Evolutionary conservation across 2,797 vertebrate species (phyloP).

Genomic region (Rhinichthys osculus): DNA sequence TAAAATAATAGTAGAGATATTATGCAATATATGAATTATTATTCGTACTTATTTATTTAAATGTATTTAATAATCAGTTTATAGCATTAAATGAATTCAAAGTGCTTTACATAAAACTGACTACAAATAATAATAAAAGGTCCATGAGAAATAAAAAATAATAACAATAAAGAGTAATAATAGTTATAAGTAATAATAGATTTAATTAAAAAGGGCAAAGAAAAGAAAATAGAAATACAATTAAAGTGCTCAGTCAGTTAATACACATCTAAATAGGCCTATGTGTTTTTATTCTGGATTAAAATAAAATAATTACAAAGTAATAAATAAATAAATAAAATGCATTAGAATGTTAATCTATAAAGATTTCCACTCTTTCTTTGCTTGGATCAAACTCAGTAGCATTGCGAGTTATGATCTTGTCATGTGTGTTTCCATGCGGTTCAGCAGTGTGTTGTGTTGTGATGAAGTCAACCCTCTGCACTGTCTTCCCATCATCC

Average conservation of each 20-base stretch:
- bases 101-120: not conserved
- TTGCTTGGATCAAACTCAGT: not conserved
- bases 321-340: not conserved
- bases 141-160: not conserved
- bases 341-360: not conserved
- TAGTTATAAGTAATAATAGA: not conserved
- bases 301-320: not conserved
- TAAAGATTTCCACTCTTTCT: not conserved
- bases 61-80: not conserved
- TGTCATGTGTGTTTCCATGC: not conserved
- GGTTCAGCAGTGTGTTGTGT: not conserved
- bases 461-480: constrained; percentile 7
- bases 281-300: constrained; percentile 1
- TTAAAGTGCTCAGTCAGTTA: not conserved
- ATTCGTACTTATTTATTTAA: no score
- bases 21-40: not conserved
- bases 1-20: not conserved
- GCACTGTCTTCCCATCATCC: constrained; percentile 15
- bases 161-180: not conserved
- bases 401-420: not conserved
- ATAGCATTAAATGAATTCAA: not conserved
- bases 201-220: not conserved
- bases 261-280: not conserved
- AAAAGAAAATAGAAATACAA: not conserved
- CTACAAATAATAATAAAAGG: not conserved